Conservation (phyloP, 2,888 invertebrate genomes). For the Ethmia dodecea region DNA sequence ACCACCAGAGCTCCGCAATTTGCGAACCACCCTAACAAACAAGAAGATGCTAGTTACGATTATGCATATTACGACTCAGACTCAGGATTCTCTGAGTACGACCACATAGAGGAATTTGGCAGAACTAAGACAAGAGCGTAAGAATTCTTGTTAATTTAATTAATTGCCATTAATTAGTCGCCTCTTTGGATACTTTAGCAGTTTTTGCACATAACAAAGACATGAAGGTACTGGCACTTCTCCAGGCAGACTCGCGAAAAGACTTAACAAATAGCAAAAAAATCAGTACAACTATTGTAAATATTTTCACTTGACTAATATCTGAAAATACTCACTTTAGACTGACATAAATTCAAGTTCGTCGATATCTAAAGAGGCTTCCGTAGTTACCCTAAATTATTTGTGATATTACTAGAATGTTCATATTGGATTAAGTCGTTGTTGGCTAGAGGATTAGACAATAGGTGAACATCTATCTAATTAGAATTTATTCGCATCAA, state of each 20-base stretch:
- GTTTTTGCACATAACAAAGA: too few species aligned
- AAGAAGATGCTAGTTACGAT: conserved; percentile 86
- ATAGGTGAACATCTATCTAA: conserved; percentile 6
- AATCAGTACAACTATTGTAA: conserved; percentile 10
- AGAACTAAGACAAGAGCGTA: conserved; percentile 74
- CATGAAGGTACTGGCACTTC: too few species aligned
- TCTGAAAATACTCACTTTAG: conserved; percentile 16
- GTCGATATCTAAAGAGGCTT: conserved; percentile 49
- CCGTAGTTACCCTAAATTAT: conserved; percentile 72
- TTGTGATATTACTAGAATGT: conserved; percentile 67
- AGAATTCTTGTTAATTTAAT: conserved; percentile 30
- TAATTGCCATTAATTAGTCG: conserved; percentile 71
- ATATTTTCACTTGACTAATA: conserved; percentile 16
- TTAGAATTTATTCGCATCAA: conserved; percentile 10
- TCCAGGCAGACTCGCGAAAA: background rate
- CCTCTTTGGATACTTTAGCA: conserved; percentile 53
- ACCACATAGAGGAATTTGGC: conserved; percentile 80
- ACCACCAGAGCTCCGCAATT: conserved; percentile 34
- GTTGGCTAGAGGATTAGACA: conserved; percentile 15
- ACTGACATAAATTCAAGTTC: conserved; percentile 21
- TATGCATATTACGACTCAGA: conserved; percentile 91
- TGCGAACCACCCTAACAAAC: conserved; percentile 29
- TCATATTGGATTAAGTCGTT: conserved; percentile 34
- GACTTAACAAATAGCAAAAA: background rate
- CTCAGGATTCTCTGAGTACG: conserved; percentile 76